phyloP scores from a whole-genome alignment of 2,888 invertebrate species.

The Tubulanus polymorphus region DNA sequence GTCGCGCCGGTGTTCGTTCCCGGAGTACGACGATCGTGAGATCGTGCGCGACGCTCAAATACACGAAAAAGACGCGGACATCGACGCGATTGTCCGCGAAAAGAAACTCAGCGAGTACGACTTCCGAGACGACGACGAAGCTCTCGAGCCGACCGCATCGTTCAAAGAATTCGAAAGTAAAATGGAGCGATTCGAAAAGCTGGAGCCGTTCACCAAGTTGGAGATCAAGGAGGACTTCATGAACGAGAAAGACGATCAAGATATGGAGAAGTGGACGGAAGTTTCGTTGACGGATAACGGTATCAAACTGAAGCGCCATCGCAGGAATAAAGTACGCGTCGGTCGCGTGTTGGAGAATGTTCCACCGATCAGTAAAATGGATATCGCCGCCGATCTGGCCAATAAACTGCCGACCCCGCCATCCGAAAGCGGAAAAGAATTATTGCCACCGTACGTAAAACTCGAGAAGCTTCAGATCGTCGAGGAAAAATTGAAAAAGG shows the following conservation, averaged over 20 bases:
- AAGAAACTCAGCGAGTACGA: slow-evolving; percentile 1
- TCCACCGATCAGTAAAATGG: not conserved
- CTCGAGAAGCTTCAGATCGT: slow-evolving; percentile 25
- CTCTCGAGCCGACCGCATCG: not conserved
- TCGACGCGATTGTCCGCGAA: no score
- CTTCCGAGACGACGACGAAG: not conserved
- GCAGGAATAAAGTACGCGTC: not conserved
- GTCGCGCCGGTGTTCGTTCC: not conserved
- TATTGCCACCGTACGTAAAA: slow-evolving; percentile 26
- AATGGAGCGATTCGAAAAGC: not conserved
- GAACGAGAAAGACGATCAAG: not conserved
- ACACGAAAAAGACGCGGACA: not conserved
- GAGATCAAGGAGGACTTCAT: not conserved
- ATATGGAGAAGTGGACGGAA: no score
- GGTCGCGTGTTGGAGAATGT: not conserved
- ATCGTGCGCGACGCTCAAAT: not conserved
- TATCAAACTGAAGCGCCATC: not conserved
- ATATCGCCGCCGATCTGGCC: not conserved
- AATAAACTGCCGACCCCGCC: not conserved
- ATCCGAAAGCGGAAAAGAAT: not conserved
- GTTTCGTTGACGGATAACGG: not conserved
- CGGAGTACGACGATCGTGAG: not conserved
- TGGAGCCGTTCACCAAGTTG: not conserved
- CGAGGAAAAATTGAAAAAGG: slow-evolving; percentile 4
- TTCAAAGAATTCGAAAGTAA: no score